Conservation (phyloP, 1,140 invertebrate species). For the Papilio polyxenes region DNA sequence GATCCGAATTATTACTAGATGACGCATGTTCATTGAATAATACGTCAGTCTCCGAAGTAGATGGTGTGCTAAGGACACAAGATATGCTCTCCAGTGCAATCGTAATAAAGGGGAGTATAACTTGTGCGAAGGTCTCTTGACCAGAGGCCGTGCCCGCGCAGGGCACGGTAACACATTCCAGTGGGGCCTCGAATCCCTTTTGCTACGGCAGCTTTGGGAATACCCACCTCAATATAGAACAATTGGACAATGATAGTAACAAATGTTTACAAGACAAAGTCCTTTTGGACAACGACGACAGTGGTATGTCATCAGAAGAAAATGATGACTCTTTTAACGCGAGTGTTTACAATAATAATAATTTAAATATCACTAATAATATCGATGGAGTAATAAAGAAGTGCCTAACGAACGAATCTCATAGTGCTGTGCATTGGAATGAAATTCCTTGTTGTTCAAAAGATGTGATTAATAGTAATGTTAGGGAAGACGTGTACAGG, state of each 20-base stretch:
- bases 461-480: conserved; percentile 63
- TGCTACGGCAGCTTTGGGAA: conserved; percentile 71
- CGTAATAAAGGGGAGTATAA: conserved; percentile 65
- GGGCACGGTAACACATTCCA: conserved; percentile 61
- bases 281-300: conserved; percentile 67
- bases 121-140: conserved; percentile 64
- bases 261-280: conserved; percentile 47
- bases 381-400: conserved; percentile 62
- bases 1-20: conserved; percentile 68
- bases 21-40: conserved; percentile 67
- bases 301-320: conserved; percentile 76
- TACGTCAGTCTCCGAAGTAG: conserved; percentile 61
- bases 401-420: conserved; percentile 73
- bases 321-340: conserved; percentile 66
- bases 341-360: conserved; percentile 42
- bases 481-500: conserved; percentile 45
- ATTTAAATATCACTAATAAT: conserved; percentile 52
- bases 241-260: conserved; percentile 49
- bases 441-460: conserved; percentile 78
- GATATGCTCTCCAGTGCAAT: conserved; percentile 58
- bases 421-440: conserved; percentile 69
- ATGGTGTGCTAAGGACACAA: conserved; percentile 64
- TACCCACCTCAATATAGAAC: conserved; percentile 54
- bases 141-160: conserved; percentile 69
- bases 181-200: conserved; percentile 49